phyloP scores from a whole-genome alignment of 92 coral and sea anemone species.

The Bergia sp. region DNA sequence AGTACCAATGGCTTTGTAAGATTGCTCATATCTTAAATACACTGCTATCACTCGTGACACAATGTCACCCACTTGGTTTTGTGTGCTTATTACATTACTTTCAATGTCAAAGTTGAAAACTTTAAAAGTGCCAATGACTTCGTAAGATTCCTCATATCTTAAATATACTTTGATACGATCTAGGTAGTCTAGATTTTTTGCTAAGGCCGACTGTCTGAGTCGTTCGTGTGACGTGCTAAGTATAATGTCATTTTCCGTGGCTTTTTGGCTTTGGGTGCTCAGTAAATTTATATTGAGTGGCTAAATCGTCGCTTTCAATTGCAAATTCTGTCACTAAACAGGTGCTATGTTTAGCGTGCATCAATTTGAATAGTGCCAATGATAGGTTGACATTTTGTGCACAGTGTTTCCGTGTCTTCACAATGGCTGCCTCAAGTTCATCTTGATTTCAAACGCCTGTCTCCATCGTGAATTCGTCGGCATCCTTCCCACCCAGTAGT shows the following conservation, averaged over 20 bases:
- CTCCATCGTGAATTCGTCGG: neutral
- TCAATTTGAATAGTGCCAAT: slow-evolving; percentile 38
- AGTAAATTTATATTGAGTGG: slow-evolving; percentile 39
- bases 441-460: neutral
- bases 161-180: too few relatives aligned
- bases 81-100: slow-evolving; percentile 1
- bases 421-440: slow-evolving; percentile 24
- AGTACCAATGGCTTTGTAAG: slow-evolving; percentile 29
- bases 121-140: slow-evolving; percentile 25
- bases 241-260: slow-evolving; percentile 11
- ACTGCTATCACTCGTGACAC: neutral
- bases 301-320: slow-evolving; percentile 21
- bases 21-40: slow-evolving; percentile 30
- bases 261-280: slow-evolving; percentile 30
- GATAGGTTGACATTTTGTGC: slow-evolving; percentile 34
- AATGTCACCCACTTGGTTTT: slow-evolving; percentile 16
- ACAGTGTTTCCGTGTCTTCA: slow-evolving; percentile 16
- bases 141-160: neutral
- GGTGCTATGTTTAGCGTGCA: slow-evolving; percentile 42
- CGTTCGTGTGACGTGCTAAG: slow-evolving; percentile 36
- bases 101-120: neutral
- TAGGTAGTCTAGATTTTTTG: too few relatives aligned
- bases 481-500: slow-evolving; percentile 28
- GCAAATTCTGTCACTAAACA: slow-evolving; percentile 29
- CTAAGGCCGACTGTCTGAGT: slow-evolving; percentile 3